Conservation (phyloP, 2,797 vertebrate genomes). For the Thunnus albacares region DNA sequence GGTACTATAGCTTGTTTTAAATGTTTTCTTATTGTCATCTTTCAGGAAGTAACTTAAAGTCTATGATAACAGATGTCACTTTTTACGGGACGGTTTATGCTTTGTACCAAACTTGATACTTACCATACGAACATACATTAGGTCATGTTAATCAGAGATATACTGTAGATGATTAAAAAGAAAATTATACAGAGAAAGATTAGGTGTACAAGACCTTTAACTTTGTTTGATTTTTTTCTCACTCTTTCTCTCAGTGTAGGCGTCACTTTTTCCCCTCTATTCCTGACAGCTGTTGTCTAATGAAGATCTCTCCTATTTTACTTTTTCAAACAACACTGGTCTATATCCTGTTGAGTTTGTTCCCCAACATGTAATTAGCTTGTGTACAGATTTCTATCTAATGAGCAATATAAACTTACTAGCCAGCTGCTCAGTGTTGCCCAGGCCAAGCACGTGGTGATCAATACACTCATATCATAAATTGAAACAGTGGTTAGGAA, state of each 20-base stretch:
- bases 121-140: too few relatives aligned
- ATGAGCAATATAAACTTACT: constrained; percentile 9
- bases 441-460: constrained; percentile 6
- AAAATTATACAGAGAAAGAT: not conserved
- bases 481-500: constrained; percentile 36
- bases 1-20: too few relatives aligned
- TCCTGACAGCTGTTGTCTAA: constrained; percentile 5
- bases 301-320: not conserved
- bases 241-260: not conserved
- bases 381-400: constrained; percentile 1
- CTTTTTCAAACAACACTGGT: not conserved
- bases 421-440: not conserved
- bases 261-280: not conserved
- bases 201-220: not conserved
- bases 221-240: not conserved
- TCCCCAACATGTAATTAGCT: constrained; percentile 41
- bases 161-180: not conserved
- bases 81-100: too few relatives aligned
- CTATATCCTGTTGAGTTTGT: constrained; percentile 15
- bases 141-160: not conserved
- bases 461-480: constrained; percentile 43
- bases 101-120: too few relatives aligned
- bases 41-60: not conserved
- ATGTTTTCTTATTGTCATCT: not conserved
- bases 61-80: too few relatives aligned